phyloP scores from a whole-genome alignment of 2,888 invertebrate species.

The Leptura quadrifasciata region DNA sequence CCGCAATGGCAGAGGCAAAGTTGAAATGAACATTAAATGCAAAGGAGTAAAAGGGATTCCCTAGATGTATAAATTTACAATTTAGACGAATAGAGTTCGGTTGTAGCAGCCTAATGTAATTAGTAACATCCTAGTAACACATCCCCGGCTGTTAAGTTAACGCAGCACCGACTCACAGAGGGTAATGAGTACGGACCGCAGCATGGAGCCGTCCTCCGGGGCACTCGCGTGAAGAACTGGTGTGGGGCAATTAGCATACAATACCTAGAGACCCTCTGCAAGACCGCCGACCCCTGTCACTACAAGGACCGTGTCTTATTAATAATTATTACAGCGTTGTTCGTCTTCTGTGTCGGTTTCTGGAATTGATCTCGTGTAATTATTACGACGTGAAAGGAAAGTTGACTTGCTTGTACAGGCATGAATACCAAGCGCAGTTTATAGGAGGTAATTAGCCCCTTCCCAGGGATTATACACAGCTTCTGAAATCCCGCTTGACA shows the following conservation, averaged over 20 bases:
- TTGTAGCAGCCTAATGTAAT: slow-evolving; percentile 68
- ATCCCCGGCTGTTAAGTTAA: slow-evolving; percentile 67
- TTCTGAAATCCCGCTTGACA: too few species aligned
- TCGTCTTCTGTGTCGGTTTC: slow-evolving; percentile 5
- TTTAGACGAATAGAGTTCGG: slow-evolving; percentile 65
- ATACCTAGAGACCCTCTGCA: slow-evolving; percentile 63
- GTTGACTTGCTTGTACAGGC: background rate
- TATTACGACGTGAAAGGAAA: slow-evolving; percentile 8
- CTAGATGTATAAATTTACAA: slow-evolving; percentile 64
- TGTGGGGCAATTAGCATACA: slow-evolving; percentile 67
- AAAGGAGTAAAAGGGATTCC: slow-evolving; percentile 57
- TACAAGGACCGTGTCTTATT: slow-evolving; percentile 18
- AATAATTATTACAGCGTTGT: slow-evolving; percentile 27
- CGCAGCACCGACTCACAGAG: slow-evolving; percentile 60
- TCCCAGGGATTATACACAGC: too few species aligned
- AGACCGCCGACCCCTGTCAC: slow-evolving; percentile 22
- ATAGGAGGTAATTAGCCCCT: background rate
- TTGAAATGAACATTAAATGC: slow-evolving; percentile 61
- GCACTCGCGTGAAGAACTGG: slow-evolving; percentile 62
- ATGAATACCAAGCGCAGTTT: background rate
- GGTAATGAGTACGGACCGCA: slow-evolving; percentile 67
- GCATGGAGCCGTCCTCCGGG: slow-evolving; percentile 61
- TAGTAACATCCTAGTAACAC: slow-evolving; percentile 67
- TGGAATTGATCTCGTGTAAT: slow-evolving; percentile 21
- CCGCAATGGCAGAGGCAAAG: slow-evolving; percentile 51